These are phyloP conservation scores for Corythoichthys haematopterus DNA, from an alignment of 2,113 vertebrate species.

Conservation along the genomic window DNA sequence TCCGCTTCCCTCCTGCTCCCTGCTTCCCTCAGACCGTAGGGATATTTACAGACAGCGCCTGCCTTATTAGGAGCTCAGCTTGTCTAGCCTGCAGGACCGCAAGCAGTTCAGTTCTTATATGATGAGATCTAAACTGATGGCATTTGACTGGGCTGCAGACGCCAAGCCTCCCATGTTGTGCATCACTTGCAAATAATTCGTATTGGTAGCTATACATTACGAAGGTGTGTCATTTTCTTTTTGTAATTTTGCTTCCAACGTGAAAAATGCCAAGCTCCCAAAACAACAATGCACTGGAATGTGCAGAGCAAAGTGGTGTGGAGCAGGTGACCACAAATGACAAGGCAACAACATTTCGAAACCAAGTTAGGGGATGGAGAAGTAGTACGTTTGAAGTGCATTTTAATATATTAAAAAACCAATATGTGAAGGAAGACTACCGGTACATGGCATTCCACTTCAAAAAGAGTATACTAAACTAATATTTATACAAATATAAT, in stretches of 20 bases:
- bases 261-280: conserved; percentile 32
- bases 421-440: conserved; percentile 67
- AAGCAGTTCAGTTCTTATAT: conserved; percentile 55
- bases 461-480: conserved; percentile 55
- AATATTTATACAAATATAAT: conserved; percentile 71
- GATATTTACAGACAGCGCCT: conserved; percentile 77
- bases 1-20: conserved; percentile 73
- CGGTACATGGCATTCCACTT: conserved; percentile 56
- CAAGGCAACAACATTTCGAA: conserved; percentile 8
- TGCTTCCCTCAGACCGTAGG: conserved; percentile 72
- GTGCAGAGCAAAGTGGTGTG: conserved; percentile 7
- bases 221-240: background rate
- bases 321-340: conserved; percentile 23
- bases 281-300: conserved; percentile 14
- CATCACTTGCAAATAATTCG: conserved; percentile 5
- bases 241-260: background rate
- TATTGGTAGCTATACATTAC: background rate
- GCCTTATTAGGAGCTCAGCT: conserved; percentile 77
- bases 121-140: conserved; percentile 66
- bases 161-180: background rate
- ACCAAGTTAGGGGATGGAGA: background rate
- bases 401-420: conserved; percentile 78
- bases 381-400: conserved; percentile 55
- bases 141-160: conserved; percentile 6
- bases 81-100: conserved; percentile 65